Conservation (phyloP, 2,113 vertebrate genomes). For the Oryzias celebensis region DNA sequence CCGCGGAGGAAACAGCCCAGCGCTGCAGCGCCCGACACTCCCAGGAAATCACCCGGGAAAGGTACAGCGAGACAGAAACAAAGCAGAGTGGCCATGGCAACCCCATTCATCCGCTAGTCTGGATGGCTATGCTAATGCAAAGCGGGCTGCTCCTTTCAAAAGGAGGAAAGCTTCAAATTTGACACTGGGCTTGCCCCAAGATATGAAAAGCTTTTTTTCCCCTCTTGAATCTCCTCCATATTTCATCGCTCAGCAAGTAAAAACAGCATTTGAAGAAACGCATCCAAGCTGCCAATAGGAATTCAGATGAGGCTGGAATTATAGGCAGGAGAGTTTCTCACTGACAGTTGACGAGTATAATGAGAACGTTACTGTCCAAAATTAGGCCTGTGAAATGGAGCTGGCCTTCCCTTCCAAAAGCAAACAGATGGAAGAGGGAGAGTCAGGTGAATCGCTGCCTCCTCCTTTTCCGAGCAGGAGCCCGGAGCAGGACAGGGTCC, state of each 20-base stretch:
- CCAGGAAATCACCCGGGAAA: slow-evolving; percentile 61
- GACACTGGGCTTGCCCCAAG: slow-evolving; percentile 15
- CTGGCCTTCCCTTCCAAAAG: slow-evolving; percentile 33
- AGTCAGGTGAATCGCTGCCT: slow-evolving; percentile 48
- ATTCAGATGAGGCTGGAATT: slow-evolving; percentile 65
- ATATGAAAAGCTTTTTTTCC: slow-evolving; percentile 4
- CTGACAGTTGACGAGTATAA: slow-evolving; percentile 61
- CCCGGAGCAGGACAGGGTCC: slow-evolving; percentile 12
- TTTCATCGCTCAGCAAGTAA: slow-evolving; percentile 21
- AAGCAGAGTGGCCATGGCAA: slow-evolving; percentile 53
- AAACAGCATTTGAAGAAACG: slow-evolving; percentile 45
- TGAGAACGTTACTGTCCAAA: slow-evolving; percentile 56
- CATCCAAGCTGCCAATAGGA: slow-evolving; percentile 59
- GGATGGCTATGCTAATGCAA: too few species aligned
- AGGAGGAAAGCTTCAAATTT: not conserved
- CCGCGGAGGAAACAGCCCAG: slow-evolving; percentile 45
- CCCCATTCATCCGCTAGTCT: slow-evolving; percentile 17
- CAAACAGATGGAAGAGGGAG: slow-evolving; percentile 44
- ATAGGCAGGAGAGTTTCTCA: slow-evolving; percentile 47
- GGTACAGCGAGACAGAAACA: slow-evolving; percentile 36
- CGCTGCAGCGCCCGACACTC: slow-evolving; percentile 47
- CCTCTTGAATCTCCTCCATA: slow-evolving; percentile 30
- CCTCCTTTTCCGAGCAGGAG: slow-evolving; percentile 17
- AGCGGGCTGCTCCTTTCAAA: not conserved
- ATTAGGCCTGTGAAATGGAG: slow-evolving; percentile 49